A percentile compares a stretch with the other conserved stretches of the same genome.
These are phyloP conservation scores for Siniperca chuatsi DNA, from an alignment of 2,113 vertebrate genomes.

Conservation along the genomic window DNA sequence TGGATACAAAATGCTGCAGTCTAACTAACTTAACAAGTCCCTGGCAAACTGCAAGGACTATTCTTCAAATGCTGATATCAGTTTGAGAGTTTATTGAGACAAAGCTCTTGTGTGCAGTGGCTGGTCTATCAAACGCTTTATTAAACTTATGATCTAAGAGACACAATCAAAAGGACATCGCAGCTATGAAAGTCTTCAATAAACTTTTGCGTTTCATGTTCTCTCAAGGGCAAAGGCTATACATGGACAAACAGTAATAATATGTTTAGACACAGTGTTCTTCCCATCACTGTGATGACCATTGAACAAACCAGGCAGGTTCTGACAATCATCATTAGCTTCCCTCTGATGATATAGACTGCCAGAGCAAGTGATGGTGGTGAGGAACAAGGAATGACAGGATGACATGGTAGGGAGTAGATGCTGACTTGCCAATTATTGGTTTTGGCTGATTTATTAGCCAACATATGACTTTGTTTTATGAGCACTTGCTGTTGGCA, in stretches of 20 bases:
- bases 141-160: constrained; percentile 13
- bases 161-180: constrained; percentile 11
- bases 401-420: background rate
- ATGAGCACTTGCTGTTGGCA: background rate
- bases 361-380: background rate
- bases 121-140: constrained; percentile 16
- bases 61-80: background rate
- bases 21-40: constrained; percentile 12
- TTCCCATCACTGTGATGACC: background rate
- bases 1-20: constrained; percentile 8
- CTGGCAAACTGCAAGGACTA: background rate
- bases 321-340: constrained; percentile 15
- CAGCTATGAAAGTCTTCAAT: constrained; percentile 5
- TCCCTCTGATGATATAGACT: constrained; percentile 6
- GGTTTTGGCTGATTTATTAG: constrained; percentile 23
- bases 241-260: background rate
- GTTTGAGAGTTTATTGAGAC: background rate
- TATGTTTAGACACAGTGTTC: background rate
- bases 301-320: background rate
- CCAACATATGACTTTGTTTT: constrained; percentile 17
- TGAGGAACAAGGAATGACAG: background rate
- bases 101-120: background rate
- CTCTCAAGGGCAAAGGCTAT: background rate
- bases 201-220: constrained; percentile 7
- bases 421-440: constrained; percentile 18